Evolutionary conservation across 2,797 vertebrate species (phyloP).

Genomic region (Pseudochirops corinnae): DNA sequence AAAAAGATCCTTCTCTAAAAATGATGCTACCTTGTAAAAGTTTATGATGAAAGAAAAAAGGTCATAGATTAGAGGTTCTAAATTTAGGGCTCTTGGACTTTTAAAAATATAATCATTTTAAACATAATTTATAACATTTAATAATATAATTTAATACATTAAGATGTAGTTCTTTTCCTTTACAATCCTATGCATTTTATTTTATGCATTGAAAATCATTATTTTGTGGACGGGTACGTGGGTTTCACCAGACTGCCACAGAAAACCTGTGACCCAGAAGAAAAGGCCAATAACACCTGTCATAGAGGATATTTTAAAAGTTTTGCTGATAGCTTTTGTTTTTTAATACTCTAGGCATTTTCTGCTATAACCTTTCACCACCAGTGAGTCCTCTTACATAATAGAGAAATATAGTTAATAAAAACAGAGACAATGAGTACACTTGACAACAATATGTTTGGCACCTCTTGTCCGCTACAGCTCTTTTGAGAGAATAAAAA

Average conservation of each 20-base stretch:
- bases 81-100: background rate
- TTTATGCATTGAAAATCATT: background rate
- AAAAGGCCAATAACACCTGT: background rate
- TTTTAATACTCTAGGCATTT: background rate
- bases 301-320: background rate
- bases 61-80: background rate
- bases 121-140: background rate
- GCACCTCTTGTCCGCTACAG: background rate
- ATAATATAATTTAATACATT: background rate
- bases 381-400: background rate
- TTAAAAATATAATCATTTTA: background rate
- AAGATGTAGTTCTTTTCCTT: background rate
- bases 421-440: background rate
- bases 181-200: background rate
- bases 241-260: background rate
- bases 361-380: background rate
- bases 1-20: background rate
- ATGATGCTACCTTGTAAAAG: background rate
- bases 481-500: background rate
- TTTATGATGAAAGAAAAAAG: background rate
- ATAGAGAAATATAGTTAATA: background rate
- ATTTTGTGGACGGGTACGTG: background rate
- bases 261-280: background rate
- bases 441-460: background rate
- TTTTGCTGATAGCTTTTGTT: background rate